A percentile compares a stretch with the other conserved stretches of the same genome.
Conservation (phyloP, 1,140 invertebrate genomes). For the Dufourea novaeangliae region DNA sequence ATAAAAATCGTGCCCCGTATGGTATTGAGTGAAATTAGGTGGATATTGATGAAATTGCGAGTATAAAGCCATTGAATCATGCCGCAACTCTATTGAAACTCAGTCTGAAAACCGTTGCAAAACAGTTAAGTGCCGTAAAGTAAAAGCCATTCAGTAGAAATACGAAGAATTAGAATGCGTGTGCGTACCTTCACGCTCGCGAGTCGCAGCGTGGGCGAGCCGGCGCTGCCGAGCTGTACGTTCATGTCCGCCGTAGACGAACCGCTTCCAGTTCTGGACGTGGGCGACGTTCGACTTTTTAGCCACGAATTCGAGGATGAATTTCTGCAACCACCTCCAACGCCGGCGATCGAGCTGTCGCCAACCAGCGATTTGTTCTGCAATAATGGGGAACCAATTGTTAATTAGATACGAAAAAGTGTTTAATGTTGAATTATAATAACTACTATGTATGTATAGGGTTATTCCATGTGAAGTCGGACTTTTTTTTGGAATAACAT, state of each 20-base stretch:
- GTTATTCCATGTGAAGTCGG: too few relatives aligned
- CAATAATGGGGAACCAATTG: slow-evolving; percentile 43
- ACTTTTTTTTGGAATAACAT: too few relatives aligned
- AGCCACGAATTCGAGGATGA: slow-evolving; percentile 76
- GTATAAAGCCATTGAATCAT: background rate
- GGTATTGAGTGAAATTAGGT: too few relatives aligned
- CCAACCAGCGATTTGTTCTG: slow-evolving; percentile 76
- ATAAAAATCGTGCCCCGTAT: too few relatives aligned
- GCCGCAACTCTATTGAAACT: slow-evolving; percentile 2
- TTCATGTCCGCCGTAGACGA: slow-evolving; percentile 81
- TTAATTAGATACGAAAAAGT: background rate
- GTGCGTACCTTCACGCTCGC: slow-evolving; percentile 77
- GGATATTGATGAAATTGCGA: background rate
- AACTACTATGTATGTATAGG: too few relatives aligned
- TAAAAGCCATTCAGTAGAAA: slow-evolving; percentile 9
- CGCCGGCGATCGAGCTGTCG: slow-evolving; percentile 71
- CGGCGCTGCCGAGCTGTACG: slow-evolving; percentile 80
- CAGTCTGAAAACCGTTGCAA: background rate
- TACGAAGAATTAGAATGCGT: slow-evolving; percentile 5
- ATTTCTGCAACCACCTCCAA: slow-evolving; percentile 68
- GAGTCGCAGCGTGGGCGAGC: slow-evolving; percentile 81
- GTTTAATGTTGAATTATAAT: background rate
- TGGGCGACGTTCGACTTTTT: slow-evolving; percentile 75
- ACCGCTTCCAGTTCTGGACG: slow-evolving; percentile 74
- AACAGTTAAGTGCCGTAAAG: slow-evolving; percentile 18